phyloP scores from a whole-genome alignment of 2,113 vertebrate species.

The Silurus glanis region DNA sequence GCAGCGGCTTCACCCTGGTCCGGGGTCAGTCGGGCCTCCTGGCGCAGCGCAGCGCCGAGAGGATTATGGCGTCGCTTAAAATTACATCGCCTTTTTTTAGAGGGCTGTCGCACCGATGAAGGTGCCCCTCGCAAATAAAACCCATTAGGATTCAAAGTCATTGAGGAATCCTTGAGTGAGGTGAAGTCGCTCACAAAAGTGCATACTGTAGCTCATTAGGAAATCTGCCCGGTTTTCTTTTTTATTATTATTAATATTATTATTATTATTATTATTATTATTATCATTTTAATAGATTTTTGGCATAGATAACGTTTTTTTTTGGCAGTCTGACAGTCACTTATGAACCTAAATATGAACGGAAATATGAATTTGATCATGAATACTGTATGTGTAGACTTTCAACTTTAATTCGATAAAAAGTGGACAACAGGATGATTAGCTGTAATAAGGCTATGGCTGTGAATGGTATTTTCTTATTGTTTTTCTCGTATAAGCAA shows the following conservation, averaged over 20 bases:
- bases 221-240: slow-evolving; percentile 36
- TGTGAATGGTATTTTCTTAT: neutral
- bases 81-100: slow-evolving; percentile 46
- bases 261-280: slow-evolving; percentile 28
- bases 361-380: neutral
- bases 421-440: neutral
- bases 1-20: slow-evolving; percentile 31
- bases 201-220: slow-evolving; percentile 46
- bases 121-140: slow-evolving; percentile 65
- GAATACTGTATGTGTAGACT: neutral
- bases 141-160: slow-evolving; percentile 56
- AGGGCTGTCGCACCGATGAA: slow-evolving; percentile 55
- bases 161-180: slow-evolving; percentile 46
- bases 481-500: neutral
- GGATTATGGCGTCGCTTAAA: slow-evolving; percentile 49
- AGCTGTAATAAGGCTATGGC: neutral
- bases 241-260: slow-evolving; percentile 30
- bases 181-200: slow-evolving; percentile 37
- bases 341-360: neutral
- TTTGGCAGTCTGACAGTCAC: neutral
- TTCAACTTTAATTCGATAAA: neutral
- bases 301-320: neutral
- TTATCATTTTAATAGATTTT: neutral
- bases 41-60: neutral
- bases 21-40: slow-evolving; percentile 29